Evolutionary conservation across 2,888 invertebrate species (phyloP).

Genomic region (Chrysodeixis includens): DNA sequence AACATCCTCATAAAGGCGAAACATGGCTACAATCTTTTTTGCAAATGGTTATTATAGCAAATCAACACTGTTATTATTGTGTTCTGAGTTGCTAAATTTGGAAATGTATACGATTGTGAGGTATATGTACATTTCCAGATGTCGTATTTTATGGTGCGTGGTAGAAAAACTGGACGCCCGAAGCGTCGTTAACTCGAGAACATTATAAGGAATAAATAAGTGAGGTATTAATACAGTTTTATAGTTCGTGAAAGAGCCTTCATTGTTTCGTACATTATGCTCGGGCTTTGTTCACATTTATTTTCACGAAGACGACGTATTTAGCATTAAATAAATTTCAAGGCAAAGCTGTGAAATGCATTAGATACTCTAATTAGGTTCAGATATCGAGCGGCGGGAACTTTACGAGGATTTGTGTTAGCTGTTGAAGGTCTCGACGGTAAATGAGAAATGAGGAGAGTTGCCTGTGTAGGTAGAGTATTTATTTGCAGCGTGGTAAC

Average conservation of each 20-base stretch:
- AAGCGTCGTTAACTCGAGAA: slow-evolving; percentile 87
- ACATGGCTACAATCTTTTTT: slow-evolving; percentile 47
- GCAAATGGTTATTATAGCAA: slow-evolving; percentile 59
- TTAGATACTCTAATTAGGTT: slow-evolving; percentile 49
- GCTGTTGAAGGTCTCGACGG: background rate
- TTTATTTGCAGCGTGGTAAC: slow-evolving; percentile 44
- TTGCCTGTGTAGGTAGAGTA: slow-evolving; percentile 14
- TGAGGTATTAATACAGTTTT: slow-evolving; percentile 85
- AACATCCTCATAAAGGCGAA: slow-evolving; percentile 50
- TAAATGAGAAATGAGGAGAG: slow-evolving; percentile 13
- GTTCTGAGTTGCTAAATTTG: slow-evolving; percentile 74
- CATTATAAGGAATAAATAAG: slow-evolving; percentile 87
- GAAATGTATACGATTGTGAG: slow-evolving; percentile 75
- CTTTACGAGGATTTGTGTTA: slow-evolving; percentile 6
- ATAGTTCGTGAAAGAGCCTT: slow-evolving; percentile 86
- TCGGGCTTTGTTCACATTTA: slow-evolving; percentile 73
- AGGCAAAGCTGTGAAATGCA: slow-evolving; percentile 57
- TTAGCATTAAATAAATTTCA: slow-evolving; percentile 70
- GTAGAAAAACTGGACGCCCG: slow-evolving; percentile 82
- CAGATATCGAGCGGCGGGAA: slow-evolving; percentile 18
- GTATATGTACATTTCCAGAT: slow-evolving; percentile 78
- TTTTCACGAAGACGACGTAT: slow-evolving; percentile 67
- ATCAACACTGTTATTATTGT: slow-evolving; percentile 66
- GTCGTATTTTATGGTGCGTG: slow-evolving; percentile 85
- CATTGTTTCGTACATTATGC: slow-evolving; percentile 78